Evolutionary conservation across 1,140 invertebrate species (phyloP).

Genomic region (Laupala kohalensis): DNA sequence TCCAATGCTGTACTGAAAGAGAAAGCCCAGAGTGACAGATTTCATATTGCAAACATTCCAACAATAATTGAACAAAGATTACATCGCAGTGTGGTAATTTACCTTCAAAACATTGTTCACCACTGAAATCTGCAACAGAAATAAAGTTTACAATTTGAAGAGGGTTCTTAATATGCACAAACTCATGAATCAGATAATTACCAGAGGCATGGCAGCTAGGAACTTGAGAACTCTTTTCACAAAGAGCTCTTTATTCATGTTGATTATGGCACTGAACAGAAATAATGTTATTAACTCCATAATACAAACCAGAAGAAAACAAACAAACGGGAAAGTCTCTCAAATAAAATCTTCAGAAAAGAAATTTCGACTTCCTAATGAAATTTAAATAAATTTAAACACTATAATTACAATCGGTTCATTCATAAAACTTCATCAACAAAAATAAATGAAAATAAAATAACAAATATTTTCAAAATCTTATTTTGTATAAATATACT

Average conservation of each 20-base stretch:
- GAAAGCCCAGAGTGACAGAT: slow-evolving; percentile 5
- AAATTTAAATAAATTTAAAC: no score
- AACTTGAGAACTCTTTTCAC: slow-evolving; percentile 61
- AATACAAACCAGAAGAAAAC: no score
- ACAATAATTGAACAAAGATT: slow-evolving; percentile 1
- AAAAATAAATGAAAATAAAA: no score
- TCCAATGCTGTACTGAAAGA: slow-evolving; percentile 66
- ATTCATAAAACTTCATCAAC: no score
- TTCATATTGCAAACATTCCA: slow-evolving; percentile 2
- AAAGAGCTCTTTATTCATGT: slow-evolving; percentile 66
- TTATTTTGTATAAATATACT: no score
- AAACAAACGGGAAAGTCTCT: no score
- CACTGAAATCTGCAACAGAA: slow-evolving; percentile 57
- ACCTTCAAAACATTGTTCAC: slow-evolving; percentile 85
- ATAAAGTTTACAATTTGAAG: slow-evolving; percentile 19
- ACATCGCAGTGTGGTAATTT: slow-evolving; percentile 16
- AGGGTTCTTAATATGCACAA: slow-evolving; percentile 18
- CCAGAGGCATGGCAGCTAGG: slow-evolving; percentile 66
- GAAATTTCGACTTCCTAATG: no score
- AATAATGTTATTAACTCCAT: neutral
- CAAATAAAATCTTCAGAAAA: no score
- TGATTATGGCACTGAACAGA: slow-evolving; percentile 72
- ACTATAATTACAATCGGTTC: no score
- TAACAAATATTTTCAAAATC: no score
- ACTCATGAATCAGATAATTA: slow-evolving; percentile 32